These are phyloP conservation scores for Gephyroberyx darwinii DNA, from an alignment of 2,797 vertebrate genomes.

Conservation along the genomic window DNA sequence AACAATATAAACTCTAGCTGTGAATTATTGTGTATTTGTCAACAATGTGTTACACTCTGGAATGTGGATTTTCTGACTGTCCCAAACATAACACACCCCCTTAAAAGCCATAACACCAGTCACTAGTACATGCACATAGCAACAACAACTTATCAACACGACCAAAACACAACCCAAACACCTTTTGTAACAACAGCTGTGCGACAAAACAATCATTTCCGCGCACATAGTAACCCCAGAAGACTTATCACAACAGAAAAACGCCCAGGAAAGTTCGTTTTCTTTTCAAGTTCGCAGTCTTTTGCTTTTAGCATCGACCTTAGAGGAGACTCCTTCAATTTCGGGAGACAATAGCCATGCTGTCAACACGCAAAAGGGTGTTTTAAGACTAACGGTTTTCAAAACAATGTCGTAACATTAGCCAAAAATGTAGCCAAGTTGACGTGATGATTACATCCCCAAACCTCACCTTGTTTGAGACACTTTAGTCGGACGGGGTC, in stretches of 20 bases:
- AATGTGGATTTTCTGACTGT: conserved; percentile 46
- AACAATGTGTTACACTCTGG: conserved; percentile 1
- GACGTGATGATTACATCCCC: background rate
- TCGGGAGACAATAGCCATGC: conserved; percentile 39
- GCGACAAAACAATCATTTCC: accelerated
- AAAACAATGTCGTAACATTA: background rate
- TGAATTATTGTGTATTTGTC: background rate
- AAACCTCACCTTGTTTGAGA: conserved; percentile 91
- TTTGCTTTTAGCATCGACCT: background rate
- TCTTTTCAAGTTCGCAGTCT: background rate
- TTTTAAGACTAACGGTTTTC: conserved; percentile 18
- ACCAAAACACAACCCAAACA: conserved; percentile 21
- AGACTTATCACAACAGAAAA: background rate
- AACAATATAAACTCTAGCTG: too few relatives aligned
- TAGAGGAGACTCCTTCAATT: conserved; percentile 5
- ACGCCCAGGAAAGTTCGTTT: background rate
- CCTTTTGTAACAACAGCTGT: background rate
- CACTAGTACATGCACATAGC: conserved; percentile 33
- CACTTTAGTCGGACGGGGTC: conserved; percentile 95
- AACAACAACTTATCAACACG: conserved; percentile 26
- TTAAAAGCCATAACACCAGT: conserved; percentile 37
- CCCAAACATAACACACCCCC: conserved; percentile 75
- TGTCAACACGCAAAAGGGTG: conserved; percentile 45
- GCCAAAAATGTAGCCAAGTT: conserved; percentile 36
- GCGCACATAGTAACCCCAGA: too few relatives aligned